Evolutionary conservation across 2,797 vertebrate species (phyloP).

Genomic region (Karalla daura): DNA sequence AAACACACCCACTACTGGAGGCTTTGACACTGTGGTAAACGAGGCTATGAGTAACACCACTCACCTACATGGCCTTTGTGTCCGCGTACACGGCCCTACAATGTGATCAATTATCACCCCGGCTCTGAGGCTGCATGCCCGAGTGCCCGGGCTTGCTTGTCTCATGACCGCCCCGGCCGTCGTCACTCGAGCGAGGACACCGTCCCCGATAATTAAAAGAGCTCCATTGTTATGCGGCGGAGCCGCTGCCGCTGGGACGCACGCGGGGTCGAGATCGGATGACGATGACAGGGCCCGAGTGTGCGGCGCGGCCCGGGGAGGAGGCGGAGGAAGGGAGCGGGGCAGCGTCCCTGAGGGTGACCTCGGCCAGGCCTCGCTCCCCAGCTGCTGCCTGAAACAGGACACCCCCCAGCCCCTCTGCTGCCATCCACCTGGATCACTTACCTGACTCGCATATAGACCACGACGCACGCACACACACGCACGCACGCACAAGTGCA

Average conservation of each 20-base stretch:
- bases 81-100: conserved; percentile 44
- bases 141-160: conserved; percentile 55
- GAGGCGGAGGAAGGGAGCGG: conserved; percentile 47
- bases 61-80: conserved; percentile 57
- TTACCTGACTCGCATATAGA: conserved; percentile 68
- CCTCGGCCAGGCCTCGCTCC: conserved; percentile 67
- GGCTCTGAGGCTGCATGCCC: conserved; percentile 58
- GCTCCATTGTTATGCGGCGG: conserved; percentile 70
- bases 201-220: conserved; percentile 81
- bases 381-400: conserved; percentile 83
- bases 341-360: conserved; percentile 66
- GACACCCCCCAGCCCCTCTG: conserved; percentile 67
- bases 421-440: conserved; percentile 73
- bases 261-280: conserved; percentile 65
- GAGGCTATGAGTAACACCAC: conserved; percentile 52
- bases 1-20: neutral
- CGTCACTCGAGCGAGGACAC: conserved; percentile 64
- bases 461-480: conserved; percentile 5
- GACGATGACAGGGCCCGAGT: conserved; percentile 60
- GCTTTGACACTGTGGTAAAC: conserved; percentile 37
- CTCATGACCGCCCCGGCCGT: conserved; percentile 55
- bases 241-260: conserved; percentile 60
- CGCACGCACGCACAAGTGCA: conserved; percentile 4
- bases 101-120: conserved; percentile 71
- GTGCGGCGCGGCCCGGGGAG: conserved; percentile 54